Conservation (phyloP, 2,113 vertebrate genomes). For the Rhinoderma darwinii region DNA sequence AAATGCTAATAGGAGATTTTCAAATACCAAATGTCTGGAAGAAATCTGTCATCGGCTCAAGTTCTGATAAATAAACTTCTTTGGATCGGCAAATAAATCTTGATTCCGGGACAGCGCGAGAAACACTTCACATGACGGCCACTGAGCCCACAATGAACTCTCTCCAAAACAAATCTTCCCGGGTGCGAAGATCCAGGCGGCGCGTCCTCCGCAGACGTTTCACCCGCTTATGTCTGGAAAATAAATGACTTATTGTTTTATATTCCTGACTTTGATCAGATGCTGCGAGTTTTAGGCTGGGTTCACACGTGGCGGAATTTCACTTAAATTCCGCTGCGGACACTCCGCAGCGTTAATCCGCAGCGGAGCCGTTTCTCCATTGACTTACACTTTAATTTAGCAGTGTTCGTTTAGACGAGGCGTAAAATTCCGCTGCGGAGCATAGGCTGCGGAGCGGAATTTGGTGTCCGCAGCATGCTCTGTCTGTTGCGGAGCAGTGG, state of each 20-base stretch:
- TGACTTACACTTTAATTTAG: too few species aligned
- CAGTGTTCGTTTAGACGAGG: too few species aligned
- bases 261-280: neutral
- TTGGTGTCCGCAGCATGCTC: too few species aligned
- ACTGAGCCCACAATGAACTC: neutral
- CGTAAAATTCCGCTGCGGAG: too few species aligned
- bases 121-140: neutral
- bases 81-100: slow-evolving; percentile 18
- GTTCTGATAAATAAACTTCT: slow-evolving; percentile 37
- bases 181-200: neutral
- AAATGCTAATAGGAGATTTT: neutral
- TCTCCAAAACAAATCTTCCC: neutral
- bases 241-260: neutral
- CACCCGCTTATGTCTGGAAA: neutral
- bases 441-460: too few species aligned
- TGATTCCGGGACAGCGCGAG: neutral
- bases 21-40: slow-evolving; percentile 16
- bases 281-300: neutral
- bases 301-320: too few species aligned
- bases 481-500: too few species aligned
- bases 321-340: too few species aligned
- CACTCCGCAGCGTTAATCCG: too few species aligned
- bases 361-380: too few species aligned
- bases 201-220: neutral
- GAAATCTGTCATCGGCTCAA: neutral